Base-by-base conservation (phyloP, 2,113 vertebrate genomes). In the Hypanus sabinus region DNA sequence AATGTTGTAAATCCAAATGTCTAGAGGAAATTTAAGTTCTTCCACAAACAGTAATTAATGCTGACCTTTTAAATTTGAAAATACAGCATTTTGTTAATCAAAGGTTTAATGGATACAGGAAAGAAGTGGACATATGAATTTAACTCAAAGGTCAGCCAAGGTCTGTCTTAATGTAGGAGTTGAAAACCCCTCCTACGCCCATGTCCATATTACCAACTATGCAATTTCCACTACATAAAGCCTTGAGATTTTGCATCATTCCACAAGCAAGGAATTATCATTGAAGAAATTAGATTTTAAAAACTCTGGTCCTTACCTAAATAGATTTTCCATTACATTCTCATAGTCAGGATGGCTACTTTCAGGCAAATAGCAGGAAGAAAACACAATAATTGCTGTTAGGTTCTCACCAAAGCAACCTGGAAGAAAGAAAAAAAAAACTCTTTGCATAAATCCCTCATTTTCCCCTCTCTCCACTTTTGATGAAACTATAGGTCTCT, bases 321-420 rank as follows among this genome's bases (percentile, higher is more conserved):
- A 98, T 83, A 98, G 96, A 95, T 98, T 97, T 75, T 98, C 98
- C 98, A 98, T 98, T 88, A 98, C 95, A 1, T 98, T 98, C n/a
- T 96, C 94, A 0, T 98, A 98, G 95, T 96, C 93, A 30, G 97
- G 96, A 81, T 96, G 95, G 33, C 95, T 96, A 95, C 96, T 97
- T 70, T 97, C 97, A 0, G 98, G 98, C 68, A 98, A 96, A 94
- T 97, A 97, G 92, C 97, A 98, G 76, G 97, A 96, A 0, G 97
- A 96, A 30, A 98, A 97, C 88, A 97, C 95, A 81, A 98, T 96
- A 94, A 98, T 96, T 77, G 97, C 97, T 0, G 97, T 97, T 94
- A 97, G 97, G 36, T 96, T 97, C 0, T 98, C 97, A 0, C 97
- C 96, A 70, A 97, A 97, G 95, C 98, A 97, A 94, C 98, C 98